phyloP scores from a whole-genome alignment of 2,113 vertebrate genomes.

The Telmatochromis sp. region DNA sequence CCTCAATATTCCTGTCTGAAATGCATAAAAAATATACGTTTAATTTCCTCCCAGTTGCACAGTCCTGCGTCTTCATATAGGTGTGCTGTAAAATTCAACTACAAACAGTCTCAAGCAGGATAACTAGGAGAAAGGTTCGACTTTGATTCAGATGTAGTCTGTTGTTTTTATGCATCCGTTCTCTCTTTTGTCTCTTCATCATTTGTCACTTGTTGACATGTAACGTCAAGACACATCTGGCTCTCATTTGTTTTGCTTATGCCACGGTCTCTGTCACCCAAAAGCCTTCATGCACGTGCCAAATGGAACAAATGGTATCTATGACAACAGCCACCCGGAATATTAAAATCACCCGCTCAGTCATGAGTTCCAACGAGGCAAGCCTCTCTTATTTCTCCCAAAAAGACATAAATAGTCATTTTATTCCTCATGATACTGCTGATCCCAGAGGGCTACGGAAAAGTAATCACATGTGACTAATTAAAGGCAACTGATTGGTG shows the following conservation, averaged over 20 bases:
- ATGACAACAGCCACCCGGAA: neutral
- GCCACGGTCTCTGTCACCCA: neutral
- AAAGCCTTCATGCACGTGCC: neutral
- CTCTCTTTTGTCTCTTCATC: neutral
- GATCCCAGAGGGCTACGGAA: neutral
- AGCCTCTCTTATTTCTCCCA: neutral
- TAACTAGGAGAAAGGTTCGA: neutral
- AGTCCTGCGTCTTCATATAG: rapidly evolving
- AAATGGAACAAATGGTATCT: neutral
- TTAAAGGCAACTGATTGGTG: conserved; percentile 20
- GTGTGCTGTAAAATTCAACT: neutral
- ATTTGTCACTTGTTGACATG: neutral
- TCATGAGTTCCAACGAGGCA: neutral
- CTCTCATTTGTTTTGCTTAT: conserved; percentile 15
- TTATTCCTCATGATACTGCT: conserved; percentile 43
- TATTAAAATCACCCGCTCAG: neutral
- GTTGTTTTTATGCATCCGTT: neutral
- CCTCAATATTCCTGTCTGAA: neutral
- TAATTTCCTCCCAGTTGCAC: neutral
- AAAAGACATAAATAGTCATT: conserved; percentile 2
- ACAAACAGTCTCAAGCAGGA: neutral
- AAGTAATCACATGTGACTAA: conserved; percentile 18
- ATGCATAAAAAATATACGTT: neutral
- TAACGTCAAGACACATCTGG: conserved; percentile 27
- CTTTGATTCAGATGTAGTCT: neutral